Evolutionary conservation across 2,888 invertebrate species (phyloP), one percentile per base, ranked within the genome.

Genomic region (Lasioglossum zephyrum): DNA sequence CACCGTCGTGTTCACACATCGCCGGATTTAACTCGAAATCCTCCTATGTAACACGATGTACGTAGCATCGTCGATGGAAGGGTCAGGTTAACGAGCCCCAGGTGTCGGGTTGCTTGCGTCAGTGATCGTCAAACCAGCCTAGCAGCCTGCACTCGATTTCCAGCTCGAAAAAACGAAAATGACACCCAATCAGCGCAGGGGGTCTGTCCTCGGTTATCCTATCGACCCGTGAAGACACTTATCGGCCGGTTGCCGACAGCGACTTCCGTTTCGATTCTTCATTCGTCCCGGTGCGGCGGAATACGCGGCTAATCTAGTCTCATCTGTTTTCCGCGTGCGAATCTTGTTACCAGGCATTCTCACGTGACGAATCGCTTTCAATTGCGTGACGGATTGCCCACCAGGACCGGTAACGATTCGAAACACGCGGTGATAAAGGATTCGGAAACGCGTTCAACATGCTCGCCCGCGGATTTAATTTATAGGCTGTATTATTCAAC

Each of bases 31-130:
- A 53, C 75, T 53, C n/a, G 60, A 57, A 77, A 77, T 73, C 84
- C 80, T 36, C 22, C 31, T 39, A 26, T 73, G 84, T 84, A 84
- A 84, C 74, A 86, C 75, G 72, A 84, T 72, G 84, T 66, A 66
- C 26, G 31, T 84, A 86, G 66, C 79, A 5, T 13, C 49, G 36
- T 8, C 81, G 85, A 69, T 41, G 44, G 57, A 57, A 79, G 70
- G 72, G 74, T 63, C 66, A 47, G 60, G 36, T 77, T 79, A 79
- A 82, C 85, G 63, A 85, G 79, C 75, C 57, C 57, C 72, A 47
- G 66, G 85, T 85, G 60, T 84, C 75, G n/a, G 73, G 72, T 84
- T 86, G 72, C 57, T 6, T 5, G 22, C n/a, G 74, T 53, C 79
- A 77, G 78, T 70, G 79, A 74, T 77, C 77, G 85, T 82, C 82